Evolutionary conservation across 1,140 invertebrate genomes (phyloP).

Genomic region (Philopotamus ludificatus): DNA sequence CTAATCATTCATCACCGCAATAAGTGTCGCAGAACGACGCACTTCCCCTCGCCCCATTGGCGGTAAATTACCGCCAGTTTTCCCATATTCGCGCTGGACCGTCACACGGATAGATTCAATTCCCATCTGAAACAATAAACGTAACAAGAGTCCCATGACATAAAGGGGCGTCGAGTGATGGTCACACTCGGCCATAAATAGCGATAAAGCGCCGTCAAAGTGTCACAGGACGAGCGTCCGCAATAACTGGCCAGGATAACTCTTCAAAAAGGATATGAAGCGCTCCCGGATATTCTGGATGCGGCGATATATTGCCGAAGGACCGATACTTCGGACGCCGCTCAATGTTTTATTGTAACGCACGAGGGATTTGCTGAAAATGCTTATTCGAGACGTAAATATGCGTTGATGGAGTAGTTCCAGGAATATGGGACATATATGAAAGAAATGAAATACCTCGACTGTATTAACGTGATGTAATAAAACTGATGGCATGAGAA

Average conservation of each 20-base stretch:
- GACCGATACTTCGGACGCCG: background rate
- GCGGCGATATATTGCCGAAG: background rate
- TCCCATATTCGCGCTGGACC: too few species aligned
- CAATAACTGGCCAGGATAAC: constrained; percentile 18
- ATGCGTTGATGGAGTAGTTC: too few species aligned
- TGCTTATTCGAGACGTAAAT: too few species aligned
- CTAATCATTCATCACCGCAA: too few species aligned
- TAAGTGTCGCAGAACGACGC: too few species aligned
- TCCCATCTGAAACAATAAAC: constrained; percentile 33
- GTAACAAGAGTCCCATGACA: background rate
- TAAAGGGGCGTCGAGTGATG: constrained; percentile 21
- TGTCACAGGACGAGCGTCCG: constrained; percentile 19
- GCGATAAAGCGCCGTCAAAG: constrained; percentile 25
- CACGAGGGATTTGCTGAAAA: background rate
- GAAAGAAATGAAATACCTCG: too few species aligned
- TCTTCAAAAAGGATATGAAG: background rate
- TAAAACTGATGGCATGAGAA: too few species aligned
- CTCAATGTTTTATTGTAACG: background rate
- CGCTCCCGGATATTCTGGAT: background rate
- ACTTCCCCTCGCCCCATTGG: too few species aligned
- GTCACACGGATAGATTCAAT: constrained; percentile 26
- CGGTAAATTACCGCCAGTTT: too few species aligned
- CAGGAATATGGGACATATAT: too few species aligned
- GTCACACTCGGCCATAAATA: constrained; percentile 14
- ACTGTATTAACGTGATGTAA: too few species aligned